Percentiles rank a stretch among this genome's conserved stretches.
Conservation (phyloP, 2,113 vertebrate genomes). For the Ramphastos sulfuratus region DNA sequence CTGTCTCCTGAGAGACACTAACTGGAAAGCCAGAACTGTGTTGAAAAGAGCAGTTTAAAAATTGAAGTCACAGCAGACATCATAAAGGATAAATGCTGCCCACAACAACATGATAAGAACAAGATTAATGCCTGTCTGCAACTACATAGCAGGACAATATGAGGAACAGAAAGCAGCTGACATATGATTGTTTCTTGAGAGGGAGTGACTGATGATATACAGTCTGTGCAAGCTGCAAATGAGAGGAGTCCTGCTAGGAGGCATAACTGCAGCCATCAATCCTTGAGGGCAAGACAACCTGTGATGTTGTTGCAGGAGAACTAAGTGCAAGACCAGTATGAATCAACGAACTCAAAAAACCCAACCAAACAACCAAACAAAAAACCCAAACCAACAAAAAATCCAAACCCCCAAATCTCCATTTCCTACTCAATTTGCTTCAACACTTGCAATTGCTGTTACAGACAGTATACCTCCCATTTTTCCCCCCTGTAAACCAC, state of each 20-base stretch:
- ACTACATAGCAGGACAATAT: background rate
- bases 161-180: background rate
- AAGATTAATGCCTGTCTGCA: background rate
- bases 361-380: too few relatives aligned
- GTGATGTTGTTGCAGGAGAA: background rate
- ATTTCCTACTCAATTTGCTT: background rate
- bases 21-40: background rate
- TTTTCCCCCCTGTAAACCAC: background rate
- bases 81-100: background rate
- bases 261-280: background rate
- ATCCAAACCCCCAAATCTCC: rapidly evolving
- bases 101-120: background rate
- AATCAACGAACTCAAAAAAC: background rate
- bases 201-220: background rate
- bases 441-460: background rate
- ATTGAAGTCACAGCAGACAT: background rate
- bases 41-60: background rate
- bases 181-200: background rate
- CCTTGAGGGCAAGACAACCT: background rate
- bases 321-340: background rate
- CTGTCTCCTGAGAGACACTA: background rate
- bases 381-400: too few relatives aligned
- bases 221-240: background rate
- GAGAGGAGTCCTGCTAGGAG: slow-evolving; percentile 8
- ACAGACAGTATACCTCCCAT: background rate